These are phyloP conservation scores for Penaeus japonicus DNA, from an alignment of 1,140 invertebrate species.

Conservation along the genomic window DNA sequence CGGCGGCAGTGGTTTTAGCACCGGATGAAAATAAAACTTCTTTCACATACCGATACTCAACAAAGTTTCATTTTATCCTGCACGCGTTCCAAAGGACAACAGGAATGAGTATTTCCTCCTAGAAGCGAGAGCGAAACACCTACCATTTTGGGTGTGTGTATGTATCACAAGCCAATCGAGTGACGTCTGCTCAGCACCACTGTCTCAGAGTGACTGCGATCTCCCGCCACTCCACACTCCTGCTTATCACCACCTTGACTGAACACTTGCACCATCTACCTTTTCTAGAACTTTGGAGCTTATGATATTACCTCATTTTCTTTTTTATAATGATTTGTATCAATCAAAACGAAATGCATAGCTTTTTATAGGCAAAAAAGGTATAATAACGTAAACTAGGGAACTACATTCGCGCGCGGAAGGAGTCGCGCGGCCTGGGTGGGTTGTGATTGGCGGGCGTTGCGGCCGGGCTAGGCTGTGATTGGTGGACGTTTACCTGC, in stretches of 20 bases:
- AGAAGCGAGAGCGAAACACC: constrained; percentile 34
- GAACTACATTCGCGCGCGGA: constrained; percentile 33
- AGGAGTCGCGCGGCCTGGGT: neutral
- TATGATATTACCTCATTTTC: too few relatives aligned
- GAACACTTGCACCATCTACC: constrained; percentile 6
- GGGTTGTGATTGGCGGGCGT: constrained; percentile 44
- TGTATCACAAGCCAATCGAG: constrained; percentile 47
- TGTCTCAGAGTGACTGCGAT: constrained; percentile 53
- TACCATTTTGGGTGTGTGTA: constrained; percentile 45
- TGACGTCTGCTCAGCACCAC: constrained; percentile 48
- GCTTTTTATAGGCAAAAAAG: neutral
- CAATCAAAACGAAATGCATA: too few relatives aligned
- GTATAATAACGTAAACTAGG: neutral
- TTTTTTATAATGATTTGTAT: too few relatives aligned
- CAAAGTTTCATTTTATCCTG: neutral
- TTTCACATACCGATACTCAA: too few relatives aligned
- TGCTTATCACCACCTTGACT: constrained; percentile 43
- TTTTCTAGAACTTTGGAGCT: neutral
- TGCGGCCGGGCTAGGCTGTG: constrained; percentile 23
- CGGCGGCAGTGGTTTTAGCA: neutral
- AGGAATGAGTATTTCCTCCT: neutral
- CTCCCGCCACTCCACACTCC: constrained; percentile 52
- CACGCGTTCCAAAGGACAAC: neutral
- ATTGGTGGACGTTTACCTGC: constrained; percentile 54
- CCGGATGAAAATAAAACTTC: neutral